These are phyloP conservation scores for Dinocampus coccinellae DNA, from an alignment of 2,888 invertebrate genomes.

Conservation along the genomic window DNA sequence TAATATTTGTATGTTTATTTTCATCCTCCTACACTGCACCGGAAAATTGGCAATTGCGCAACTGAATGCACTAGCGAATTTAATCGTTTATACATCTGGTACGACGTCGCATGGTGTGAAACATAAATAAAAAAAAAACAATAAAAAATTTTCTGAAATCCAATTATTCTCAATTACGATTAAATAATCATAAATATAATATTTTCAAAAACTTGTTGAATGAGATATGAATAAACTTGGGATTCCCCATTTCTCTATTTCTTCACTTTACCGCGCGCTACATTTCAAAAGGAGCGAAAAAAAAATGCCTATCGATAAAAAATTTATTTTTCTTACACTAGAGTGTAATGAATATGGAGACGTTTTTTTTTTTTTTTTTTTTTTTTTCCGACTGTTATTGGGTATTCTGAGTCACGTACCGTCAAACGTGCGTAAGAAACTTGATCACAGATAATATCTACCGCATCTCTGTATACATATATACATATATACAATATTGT, in stretches of 20 bases:
- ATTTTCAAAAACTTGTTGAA: not conserved
- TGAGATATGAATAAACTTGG: not conserved
- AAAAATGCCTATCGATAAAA: not conserved
- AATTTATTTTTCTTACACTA: not conserved
- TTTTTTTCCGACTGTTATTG: not conserved
- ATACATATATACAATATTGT: not conserved
- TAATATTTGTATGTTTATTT: constrained; percentile 13
- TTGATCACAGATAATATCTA: constrained; percentile 19
- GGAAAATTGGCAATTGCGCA: constrained; percentile 7
- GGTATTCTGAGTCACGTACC: not conserved
- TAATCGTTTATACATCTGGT: constrained; percentile 12
- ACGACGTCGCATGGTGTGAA: not conserved
- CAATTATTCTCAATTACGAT: not conserved
- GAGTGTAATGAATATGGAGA: not conserved
- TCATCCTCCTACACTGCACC: constrained; percentile 9
- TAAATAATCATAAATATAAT: not conserved
- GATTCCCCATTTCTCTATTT: not conserved
- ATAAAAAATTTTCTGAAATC: not conserved
- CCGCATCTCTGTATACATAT: not conserved
- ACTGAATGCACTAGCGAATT: not conserved
- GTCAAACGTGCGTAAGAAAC: constrained; percentile 9
- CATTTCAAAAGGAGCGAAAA: not conserved
- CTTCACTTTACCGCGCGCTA: not conserved
- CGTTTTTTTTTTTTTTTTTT: not conserved
- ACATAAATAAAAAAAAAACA: not conserved